These are phyloP conservation scores for Lucifuga dentata DNA, from an alignment of 2,113 vertebrate species.

Conservation along the genomic window DNA sequence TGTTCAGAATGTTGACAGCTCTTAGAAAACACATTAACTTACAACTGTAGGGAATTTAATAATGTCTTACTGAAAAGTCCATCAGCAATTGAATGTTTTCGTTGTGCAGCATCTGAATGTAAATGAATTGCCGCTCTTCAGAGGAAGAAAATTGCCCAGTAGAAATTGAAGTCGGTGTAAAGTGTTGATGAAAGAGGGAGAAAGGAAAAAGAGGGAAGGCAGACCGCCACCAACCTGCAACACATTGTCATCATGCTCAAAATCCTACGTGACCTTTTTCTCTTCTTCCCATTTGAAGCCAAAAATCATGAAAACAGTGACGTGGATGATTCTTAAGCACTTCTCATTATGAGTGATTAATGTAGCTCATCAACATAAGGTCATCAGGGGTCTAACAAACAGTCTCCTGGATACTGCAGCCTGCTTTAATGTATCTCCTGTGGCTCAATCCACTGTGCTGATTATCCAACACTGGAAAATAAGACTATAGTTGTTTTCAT, in stretches of 20 bases:
- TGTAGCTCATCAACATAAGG: conserved; percentile 54
- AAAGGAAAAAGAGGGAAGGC: neutral
- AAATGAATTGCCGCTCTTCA: conserved; percentile 27
- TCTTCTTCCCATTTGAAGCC: neutral
- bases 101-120: conserved; percentile 15
- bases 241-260: neutral
- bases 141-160: conserved; percentile 23
- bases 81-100: conserved; percentile 34
- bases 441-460: neutral
- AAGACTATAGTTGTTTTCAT: neutral
- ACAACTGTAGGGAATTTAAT: conserved; percentile 28
- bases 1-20: conserved; percentile 14
- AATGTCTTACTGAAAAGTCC: conserved; percentile 9
- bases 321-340: conserved; percentile 14
- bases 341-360: conserved; percentile 51
- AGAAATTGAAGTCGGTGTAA: conserved; percentile 14
- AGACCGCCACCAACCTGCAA: neutral
- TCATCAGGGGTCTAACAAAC: conserved; percentile 39
- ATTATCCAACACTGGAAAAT: neutral
- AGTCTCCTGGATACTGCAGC: neutral
- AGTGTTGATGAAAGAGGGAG: conserved; percentile 19
- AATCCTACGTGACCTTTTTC: conserved; percentile 44
- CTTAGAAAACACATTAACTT: conserved; percentile 1
- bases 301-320: conserved; percentile 18
- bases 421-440: neutral